Conservation (phyloP, 2,113 vertebrate species). For the Hystrix brachyura region DNA sequence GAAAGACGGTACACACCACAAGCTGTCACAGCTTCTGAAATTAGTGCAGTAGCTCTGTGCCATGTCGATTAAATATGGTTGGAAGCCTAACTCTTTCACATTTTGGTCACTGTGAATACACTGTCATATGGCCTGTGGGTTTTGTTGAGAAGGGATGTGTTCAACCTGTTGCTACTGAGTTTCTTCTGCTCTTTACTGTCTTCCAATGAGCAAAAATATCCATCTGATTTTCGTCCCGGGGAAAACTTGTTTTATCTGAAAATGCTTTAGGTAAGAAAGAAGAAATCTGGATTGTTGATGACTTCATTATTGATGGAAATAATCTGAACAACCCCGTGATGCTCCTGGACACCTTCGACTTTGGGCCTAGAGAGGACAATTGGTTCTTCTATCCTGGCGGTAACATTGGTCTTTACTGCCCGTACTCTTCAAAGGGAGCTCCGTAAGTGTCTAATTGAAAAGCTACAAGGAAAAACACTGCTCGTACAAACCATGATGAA, state of each 20-base stretch:
- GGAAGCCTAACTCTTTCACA: constrained; percentile 58
- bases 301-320: constrained; percentile 97
- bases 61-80: constrained; percentile 26
- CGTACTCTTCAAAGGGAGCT: constrained; percentile 95
- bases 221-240: constrained; percentile 31
- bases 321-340: constrained; percentile 93
- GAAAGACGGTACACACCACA: background rate
- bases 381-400: constrained; percentile 99
- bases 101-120: background rate
- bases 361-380: constrained; percentile 94
- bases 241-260: constrained; percentile 70
- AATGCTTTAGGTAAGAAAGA: constrained; percentile 95
- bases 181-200: constrained; percentile 41
- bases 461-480: constrained; percentile 30
- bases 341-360: constrained; percentile 96
- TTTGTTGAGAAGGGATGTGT: background rate
- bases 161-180: background rate
- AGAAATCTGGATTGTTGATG: constrained; percentile 99
- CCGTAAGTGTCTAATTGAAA: constrained; percentile 90
- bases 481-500: background rate
- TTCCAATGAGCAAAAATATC: constrained; percentile 63
- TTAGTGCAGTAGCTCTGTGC: background rate
- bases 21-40: constrained; percentile 8
- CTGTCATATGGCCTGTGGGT: background rate
- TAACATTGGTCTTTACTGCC: constrained; percentile 97